Conservation (phyloP, 2,888 invertebrate genomes). For the Clivina fossor region DNA sequence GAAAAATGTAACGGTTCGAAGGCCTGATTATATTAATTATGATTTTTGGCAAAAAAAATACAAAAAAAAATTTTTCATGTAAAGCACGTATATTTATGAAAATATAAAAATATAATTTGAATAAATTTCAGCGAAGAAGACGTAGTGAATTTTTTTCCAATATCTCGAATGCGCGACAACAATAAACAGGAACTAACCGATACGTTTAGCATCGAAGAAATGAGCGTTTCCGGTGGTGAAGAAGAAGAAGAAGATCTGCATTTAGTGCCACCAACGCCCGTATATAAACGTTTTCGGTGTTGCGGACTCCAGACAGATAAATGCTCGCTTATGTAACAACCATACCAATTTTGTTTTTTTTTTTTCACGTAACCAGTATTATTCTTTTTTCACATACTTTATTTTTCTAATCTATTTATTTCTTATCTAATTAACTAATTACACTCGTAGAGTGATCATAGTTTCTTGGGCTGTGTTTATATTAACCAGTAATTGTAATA, state of each 20-base stretch:
- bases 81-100: no score
- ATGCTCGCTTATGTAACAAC: conserved; percentile 35
- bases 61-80: no score
- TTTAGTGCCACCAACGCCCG: conserved; percentile 53
- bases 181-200: conserved; percentile 59
- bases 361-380: no score
- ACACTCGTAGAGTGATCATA: conserved; percentile 29
- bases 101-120: no score
- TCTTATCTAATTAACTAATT: conserved; percentile 7
- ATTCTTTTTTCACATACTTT: no score
- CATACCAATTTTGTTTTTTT: no score
- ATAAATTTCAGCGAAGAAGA: conserved; percentile 54
- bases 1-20: no score
- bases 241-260: conserved; percentile 54
- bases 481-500: no score
- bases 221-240: conserved; percentile 59
- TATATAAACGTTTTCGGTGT: conserved; percentile 51
- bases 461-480: conserved; percentile 31
- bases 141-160: conserved; percentile 57
- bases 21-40: no score
- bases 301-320: conserved; percentile 42
- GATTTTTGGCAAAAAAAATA: no score
- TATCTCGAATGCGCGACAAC: conserved; percentile 51
- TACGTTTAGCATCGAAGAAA: conserved; percentile 64
- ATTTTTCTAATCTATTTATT: conserved; percentile 11